phyloP scores from a whole-genome alignment of 2,113 vertebrate species.

The Gavia stellata region DNA sequence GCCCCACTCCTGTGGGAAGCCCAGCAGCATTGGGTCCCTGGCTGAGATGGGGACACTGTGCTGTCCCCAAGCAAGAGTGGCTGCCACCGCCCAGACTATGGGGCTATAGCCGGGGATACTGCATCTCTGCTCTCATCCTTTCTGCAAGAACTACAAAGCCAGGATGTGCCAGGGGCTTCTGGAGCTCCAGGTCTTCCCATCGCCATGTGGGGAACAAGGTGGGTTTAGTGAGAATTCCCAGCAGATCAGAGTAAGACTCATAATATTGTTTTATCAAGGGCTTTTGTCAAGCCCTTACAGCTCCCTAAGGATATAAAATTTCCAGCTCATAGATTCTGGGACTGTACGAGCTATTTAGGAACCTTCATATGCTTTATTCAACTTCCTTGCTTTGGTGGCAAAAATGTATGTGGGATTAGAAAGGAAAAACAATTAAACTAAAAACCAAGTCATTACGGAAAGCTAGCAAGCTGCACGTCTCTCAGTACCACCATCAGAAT shows the following conservation, averaged over 20 bases:
- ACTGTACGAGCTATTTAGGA: background rate
- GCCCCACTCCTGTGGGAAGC: background rate
- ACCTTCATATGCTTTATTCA: background rate
- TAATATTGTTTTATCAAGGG: background rate
- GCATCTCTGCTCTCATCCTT: background rate
- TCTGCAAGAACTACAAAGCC: background rate
- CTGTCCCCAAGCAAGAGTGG: background rate
- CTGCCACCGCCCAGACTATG: background rate
- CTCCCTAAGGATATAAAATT: background rate
- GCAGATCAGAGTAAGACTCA: background rate
- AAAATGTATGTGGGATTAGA: background rate
- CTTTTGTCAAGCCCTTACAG: background rate
- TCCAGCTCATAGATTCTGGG: background rate
- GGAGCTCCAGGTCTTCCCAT: background rate
- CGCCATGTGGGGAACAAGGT: background rate
- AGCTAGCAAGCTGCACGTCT: background rate
- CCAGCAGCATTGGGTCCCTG: background rate
- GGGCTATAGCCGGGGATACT: background rate
- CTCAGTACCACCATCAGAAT: background rate
- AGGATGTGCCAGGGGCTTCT: background rate
- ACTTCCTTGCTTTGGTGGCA: background rate
- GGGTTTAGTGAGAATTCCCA: background rate
- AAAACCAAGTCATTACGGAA: background rate
- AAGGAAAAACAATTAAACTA: background rate
- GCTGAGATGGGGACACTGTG: background rate